phyloP scores from a whole-genome alignment of 1,140 invertebrate species.

The Neuroterus valhalla region DNA sequence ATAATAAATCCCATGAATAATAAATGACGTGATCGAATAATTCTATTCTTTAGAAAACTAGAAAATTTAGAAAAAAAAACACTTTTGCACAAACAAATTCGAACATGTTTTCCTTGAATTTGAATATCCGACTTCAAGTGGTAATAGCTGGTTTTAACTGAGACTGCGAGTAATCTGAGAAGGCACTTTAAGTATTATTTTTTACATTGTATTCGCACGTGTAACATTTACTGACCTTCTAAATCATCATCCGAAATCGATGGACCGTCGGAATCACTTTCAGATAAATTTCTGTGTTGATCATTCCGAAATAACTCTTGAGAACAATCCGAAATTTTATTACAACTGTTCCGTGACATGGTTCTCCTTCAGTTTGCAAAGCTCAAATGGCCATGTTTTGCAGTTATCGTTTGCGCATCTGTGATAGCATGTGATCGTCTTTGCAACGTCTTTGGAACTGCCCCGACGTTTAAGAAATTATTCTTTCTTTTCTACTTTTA shows the following conservation, averaged over 20 bases:
- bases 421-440: background rate
- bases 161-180: conserved; percentile 8
- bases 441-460: background rate
- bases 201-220: background rate
- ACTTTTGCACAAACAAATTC: background rate
- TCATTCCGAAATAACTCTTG: conserved; percentile 22
- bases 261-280: conserved; percentile 10
- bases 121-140: background rate
- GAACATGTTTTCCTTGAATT: background rate
- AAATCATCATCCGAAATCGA: conserved; percentile 13
- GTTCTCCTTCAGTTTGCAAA: conserved; percentile 10
- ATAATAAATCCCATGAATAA: background rate
- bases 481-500: too few species aligned
- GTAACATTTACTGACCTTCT: background rate
- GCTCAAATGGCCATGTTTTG: conserved; percentile 21
- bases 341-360: conserved; percentile 8
- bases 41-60: background rate
- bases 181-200: background rate
- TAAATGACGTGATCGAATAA: background rate
- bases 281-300: background rate
- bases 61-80: background rate
- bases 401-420: conserved; percentile 21
- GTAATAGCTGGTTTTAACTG: conserved; percentile 9
- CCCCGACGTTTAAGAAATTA: too few species aligned
- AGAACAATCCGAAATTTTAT: conserved; percentile 24